These are phyloP conservation scores for Delichon dasypus DNA, from an alignment of 2,797 vertebrate genomes.

Conservation along the genomic window DNA sequence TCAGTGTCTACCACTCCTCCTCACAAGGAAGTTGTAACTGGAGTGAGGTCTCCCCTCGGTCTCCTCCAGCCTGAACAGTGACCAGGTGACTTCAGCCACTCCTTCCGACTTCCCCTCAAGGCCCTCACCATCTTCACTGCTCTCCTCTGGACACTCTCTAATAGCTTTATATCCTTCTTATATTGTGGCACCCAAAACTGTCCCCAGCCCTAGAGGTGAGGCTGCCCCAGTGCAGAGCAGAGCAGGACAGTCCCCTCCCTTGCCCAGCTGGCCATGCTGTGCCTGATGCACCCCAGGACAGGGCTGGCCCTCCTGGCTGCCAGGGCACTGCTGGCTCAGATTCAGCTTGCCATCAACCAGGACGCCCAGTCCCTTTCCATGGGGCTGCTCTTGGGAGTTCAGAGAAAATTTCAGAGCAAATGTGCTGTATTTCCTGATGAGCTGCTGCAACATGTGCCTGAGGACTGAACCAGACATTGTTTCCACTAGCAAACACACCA, in stretches of 20 bases:
- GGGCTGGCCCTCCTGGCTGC: not conserved
- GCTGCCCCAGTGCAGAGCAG: not conserved
- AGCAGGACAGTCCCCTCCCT: not conserved
- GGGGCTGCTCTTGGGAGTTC: not conserved
- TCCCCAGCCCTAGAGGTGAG: fast-evolving
- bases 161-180: not conserved
- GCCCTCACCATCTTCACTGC: not conserved
- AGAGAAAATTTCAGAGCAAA: not conserved
- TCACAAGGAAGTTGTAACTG: not conserved
- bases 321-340: not conserved
- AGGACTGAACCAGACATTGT: fast-evolving
- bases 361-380: not conserved
- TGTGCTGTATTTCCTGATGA: not conserved
- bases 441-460: not conserved
- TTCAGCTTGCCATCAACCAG: not conserved
- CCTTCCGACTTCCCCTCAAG: not conserved
- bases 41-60: not conserved
- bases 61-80: not conserved
- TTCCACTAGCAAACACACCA: not conserved
- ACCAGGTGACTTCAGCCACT: not conserved
- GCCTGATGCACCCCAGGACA: not conserved
- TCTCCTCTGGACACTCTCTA: not conserved
- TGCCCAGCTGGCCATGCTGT: fast-evolving
- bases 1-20: too few relatives aligned
- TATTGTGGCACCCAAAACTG: not conserved